Evolutionary conservation across 2,888 invertebrate genomes (phyloP), one percentile per base, ranked within the genome.

Genomic region (Brachyptera putata): DNA sequence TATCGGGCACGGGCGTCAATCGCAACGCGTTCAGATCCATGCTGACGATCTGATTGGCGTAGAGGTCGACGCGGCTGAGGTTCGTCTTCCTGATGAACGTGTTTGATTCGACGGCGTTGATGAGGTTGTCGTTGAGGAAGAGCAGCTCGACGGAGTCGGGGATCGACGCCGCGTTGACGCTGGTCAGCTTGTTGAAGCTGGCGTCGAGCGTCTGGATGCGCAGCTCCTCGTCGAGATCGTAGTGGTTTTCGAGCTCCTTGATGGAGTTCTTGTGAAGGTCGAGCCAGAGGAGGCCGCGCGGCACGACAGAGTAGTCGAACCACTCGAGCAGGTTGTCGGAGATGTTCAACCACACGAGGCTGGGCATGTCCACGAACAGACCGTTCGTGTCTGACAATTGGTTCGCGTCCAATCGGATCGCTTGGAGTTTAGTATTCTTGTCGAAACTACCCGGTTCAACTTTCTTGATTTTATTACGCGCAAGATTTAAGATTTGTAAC

Each of bases 201-300:
- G 87, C 89, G 71, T 95, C 94, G 66, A 95, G 78, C 49, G 91
- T 91, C 76, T 90, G 88, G 60, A 95, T 78, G 30, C 84, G 82
- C 41, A 91, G 77, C 70, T 89, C 85, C 70, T 83, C 80, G 69
- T 86, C 86, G 63, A 86, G 72, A 34, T 82, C 82, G 69, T 85
- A 84, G 66, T 85, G 84, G 72, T 90, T 90, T 60, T 89, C 87
- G 48, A 95, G 77, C 70, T 90, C 87, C 67, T 80, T 79, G 66
- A 95, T 84, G 69, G 84, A 84, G 77, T 95, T 95, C 74, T 89
- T 90, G 73, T 93, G 93, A 70, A 95, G 79, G 77, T 95, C 94
- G 66, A 95, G 77, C 90, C 91, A 92, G 73, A 91, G 89, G 66
- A 95, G 79, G 64, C 86, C 86, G 68, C 80, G 78, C 13, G 95